These are phyloP conservation scores for Scaptomyza parva DNA, from an alignment of 2,888 invertebrate genomes.

Conservation along the genomic window DNA sequence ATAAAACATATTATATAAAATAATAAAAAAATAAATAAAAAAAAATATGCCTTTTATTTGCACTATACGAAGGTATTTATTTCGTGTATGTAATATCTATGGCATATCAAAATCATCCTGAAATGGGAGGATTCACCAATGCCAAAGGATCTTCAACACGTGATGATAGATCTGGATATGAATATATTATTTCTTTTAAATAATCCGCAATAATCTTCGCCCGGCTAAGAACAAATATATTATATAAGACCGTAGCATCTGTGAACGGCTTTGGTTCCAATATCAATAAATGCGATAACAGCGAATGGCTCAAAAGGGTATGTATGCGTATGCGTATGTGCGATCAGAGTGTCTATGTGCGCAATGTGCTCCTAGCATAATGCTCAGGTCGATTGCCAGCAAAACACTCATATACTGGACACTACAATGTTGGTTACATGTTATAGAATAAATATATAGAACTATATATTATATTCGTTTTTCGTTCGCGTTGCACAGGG, in stretches of 20 bases:
- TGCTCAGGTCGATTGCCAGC: conserved; percentile 12
- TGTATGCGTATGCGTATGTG: conserved; percentile 10
- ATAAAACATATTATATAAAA: conserved; percentile 65
- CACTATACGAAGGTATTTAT: too few relatives aligned
- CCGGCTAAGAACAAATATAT: too few relatives aligned
- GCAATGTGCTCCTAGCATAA: conserved; percentile 4
- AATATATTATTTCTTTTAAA: too few relatives aligned
- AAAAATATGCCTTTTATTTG: too few relatives aligned
- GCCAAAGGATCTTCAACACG: too few relatives aligned
- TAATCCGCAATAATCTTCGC: too few relatives aligned
- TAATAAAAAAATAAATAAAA: background rate
- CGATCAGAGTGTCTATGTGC: background rate
- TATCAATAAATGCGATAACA: conserved; percentile 22
- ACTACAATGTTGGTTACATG: conserved; percentile 49
- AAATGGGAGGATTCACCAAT: too few relatives aligned
- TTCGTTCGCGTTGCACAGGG: background rate
- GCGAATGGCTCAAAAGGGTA: conserved; percentile 7
- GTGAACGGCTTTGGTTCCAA: conserved; percentile 24
- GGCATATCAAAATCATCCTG: too few relatives aligned
- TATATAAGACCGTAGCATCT: conserved; percentile 7
- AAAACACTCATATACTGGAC: background rate
- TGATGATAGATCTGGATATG: too few relatives aligned
- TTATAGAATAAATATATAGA: too few relatives aligned
- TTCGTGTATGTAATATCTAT: too few relatives aligned
- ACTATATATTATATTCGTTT: too few relatives aligned